Percentiles rank a stretch among this genome's conserved stretches.
phyloP scores from a whole-genome alignment of 2,797 vertebrate genomes.

The Macropodus opercularis region DNA sequence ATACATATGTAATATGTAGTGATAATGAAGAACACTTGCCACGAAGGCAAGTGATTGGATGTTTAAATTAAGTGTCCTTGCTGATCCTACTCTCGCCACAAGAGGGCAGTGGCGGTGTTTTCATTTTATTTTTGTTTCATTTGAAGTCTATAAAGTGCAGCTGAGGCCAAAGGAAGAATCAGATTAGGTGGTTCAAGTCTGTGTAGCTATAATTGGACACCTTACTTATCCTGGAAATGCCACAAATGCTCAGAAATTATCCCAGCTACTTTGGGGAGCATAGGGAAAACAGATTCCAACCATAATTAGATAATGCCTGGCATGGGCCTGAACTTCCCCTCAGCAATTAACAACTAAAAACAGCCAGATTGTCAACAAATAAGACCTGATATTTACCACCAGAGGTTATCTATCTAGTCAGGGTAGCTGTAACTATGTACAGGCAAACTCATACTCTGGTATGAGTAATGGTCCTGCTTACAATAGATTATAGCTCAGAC shows the following conservation, averaged over 20 bases:
- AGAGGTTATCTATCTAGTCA: conserved; percentile 27
- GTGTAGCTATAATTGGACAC: conserved; percentile 64
- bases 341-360: conserved; percentile 54
- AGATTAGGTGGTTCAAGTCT: conserved; percentile 58
- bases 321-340: conserved; percentile 33
- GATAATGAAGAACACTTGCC: too few species aligned
- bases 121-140: too few species aligned
- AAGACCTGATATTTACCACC: conserved; percentile 33
- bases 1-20: too few species aligned
- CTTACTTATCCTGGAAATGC: conserved; percentile 51
- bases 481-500: conserved; percentile 2
- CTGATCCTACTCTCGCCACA: conserved; percentile 47
- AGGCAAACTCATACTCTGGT: background rate
- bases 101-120: conserved; percentile 61
- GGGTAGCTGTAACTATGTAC: background rate
- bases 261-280: conserved; percentile 43
- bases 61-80: too few species aligned
- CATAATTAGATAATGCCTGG: conserved; percentile 57
- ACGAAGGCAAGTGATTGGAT: too few species aligned
- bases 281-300: conserved; percentile 22
- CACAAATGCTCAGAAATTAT: conserved; percentile 45
- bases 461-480: too few species aligned
- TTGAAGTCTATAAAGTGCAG: conserved; percentile 66
- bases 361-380: conserved; percentile 30
- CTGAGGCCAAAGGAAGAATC: conserved; percentile 62